Evolutionary conservation across 1,140 invertebrate species (phyloP).

Genomic region (Hydropsyche tenuis): DNA sequence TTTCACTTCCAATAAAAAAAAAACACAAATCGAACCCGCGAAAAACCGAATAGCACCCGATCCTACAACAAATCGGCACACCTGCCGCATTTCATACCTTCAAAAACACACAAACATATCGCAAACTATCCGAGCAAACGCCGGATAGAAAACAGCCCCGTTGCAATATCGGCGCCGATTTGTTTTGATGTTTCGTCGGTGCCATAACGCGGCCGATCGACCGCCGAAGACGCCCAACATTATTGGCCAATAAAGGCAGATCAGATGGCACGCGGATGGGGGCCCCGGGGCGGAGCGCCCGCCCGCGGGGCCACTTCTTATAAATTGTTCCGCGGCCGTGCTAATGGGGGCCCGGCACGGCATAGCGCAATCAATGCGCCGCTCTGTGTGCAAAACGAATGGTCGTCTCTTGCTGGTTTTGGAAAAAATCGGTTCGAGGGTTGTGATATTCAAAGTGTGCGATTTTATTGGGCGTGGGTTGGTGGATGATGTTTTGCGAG

Average conservation of each 20-base stretch:
- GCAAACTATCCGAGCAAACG: too few relatives aligned
- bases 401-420: too few relatives aligned
- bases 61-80: too few relatives aligned
- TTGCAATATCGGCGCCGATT: background rate
- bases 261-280: constrained; percentile 16
- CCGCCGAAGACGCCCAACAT: background rate
- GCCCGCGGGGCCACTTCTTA: constrained; percentile 13
- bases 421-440: too few relatives aligned
- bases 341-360: constrained; percentile 24
- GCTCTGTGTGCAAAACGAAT: constrained; percentile 4
- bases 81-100: too few relatives aligned
- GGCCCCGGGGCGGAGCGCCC: background rate
- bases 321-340: constrained; percentile 23
- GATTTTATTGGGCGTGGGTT: too few relatives aligned
- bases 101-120: too few relatives aligned
- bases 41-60: too few relatives aligned
- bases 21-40: too few relatives aligned
- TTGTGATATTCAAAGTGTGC: too few relatives aligned
- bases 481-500: too few relatives aligned
- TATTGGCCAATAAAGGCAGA: constrained; percentile 3
- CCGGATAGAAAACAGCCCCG: background rate
- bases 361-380: constrained; percentile 31
- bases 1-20: too few relatives aligned
- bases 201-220: background rate
- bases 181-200: background rate